Base-by-base conservation (phyloP, 2,888 invertebrate genomes). In the Drosophila anceps region DNA sequence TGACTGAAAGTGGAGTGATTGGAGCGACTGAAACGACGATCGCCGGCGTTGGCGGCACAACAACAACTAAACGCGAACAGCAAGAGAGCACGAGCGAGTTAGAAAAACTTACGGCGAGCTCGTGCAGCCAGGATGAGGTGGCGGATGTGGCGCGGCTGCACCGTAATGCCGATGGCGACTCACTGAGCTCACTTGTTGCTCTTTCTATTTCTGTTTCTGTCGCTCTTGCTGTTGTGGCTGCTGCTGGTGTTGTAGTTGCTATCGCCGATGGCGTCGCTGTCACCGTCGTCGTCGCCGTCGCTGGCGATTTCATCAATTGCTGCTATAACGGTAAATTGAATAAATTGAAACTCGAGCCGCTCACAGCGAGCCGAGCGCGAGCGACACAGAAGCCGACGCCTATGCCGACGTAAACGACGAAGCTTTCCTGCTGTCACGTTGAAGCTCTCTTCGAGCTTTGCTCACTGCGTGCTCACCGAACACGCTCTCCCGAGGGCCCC, bases 261-360 rank as follows among this genome's bases (percentile, higher is more conserved):
- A 69, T 41, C 46, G 69, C 15, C 24, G 44, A 13, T 55, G 31
- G 33, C 57, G 59, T 20, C 50, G 63, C 20, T 29, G 68, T 13
- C 7, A 62, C 10, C 20, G 31, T 13, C 43, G 46, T 3, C 27
- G 66, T 57, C 50, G 66, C 4, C 43, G 63, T 61, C 39, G 69
- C 6, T 37, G 79, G 50, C 67, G 73, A 71, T 74, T 58, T 81
- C 88, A 82, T 88, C 86, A 82, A 86, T 83, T 85, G 86, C 72
- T 72, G 63, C 71, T 79, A 80, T 90, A 90, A 76, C 90, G 90
- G 89, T 90, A 87, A 87, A 90, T 87, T 88, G 74, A 90, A 90
- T 82, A 83, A 88, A 87, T 90, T 88, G 89, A 83, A 86, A 82
- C 71, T 69, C 60, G 70, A 84, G 76, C 65, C 71, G 69, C 58